Evolutionary conservation across 2,888 invertebrate species (phyloP).

Genomic region (Yponomeuta cagnagella): DNA sequence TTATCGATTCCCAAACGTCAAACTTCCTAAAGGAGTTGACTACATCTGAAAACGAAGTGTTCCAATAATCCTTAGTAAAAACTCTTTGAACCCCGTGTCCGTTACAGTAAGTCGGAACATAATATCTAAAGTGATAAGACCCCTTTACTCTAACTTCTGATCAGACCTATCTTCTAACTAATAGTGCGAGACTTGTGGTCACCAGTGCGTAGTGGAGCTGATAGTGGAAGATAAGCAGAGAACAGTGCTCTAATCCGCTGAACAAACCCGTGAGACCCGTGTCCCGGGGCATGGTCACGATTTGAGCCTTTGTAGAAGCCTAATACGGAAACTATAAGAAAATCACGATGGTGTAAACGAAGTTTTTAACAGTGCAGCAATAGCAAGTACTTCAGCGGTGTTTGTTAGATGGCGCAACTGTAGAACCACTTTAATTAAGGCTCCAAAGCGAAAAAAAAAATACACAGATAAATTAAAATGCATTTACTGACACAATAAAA

Average conservation of each 20-base stretch:
- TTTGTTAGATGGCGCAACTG: no score
- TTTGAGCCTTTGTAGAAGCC: neutral
- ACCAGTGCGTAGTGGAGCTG: neutral
- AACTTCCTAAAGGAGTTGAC: no score
- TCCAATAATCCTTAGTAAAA: neutral
- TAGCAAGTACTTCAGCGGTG: no score
- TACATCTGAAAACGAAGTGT: no score
- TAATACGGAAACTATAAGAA: neutral
- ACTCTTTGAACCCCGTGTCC: neutral
- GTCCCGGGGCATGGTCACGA: conserved; percentile 2
- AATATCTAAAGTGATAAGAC: neutral
- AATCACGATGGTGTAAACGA: no score
- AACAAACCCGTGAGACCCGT: neutral
- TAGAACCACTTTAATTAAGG: no score
- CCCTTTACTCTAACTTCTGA: neutral
- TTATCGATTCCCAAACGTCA: no score
- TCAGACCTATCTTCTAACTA: neutral
- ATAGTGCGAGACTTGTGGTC: neutral
- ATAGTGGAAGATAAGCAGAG: conserved; percentile 5
- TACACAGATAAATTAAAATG: no score
- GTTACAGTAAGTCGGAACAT: neutral
- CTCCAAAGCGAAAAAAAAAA: no score
- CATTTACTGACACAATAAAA: no score
- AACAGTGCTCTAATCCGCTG: neutral
- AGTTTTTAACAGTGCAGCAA: no score